Base-by-base conservation (phyloP, 2,113 vertebrate genomes). In the Entomyzon cyanotis region DNA sequence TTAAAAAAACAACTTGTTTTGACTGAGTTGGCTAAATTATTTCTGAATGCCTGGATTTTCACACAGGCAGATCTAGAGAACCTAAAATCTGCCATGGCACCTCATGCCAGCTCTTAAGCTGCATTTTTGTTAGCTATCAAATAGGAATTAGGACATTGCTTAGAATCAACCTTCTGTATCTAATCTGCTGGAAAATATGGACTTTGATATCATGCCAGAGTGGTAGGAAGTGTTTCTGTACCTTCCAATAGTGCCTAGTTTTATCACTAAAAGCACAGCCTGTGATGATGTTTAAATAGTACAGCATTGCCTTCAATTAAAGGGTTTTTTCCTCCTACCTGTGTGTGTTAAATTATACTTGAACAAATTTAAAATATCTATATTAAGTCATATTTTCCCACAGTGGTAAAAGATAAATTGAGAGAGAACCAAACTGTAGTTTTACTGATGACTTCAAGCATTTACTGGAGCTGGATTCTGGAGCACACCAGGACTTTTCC, bases 211-310 rank as follows among this genome's bases (percentile, higher is more conserved):
- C 35, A 25, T 75, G 76, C 68, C 79, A 94, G 50, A 56, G n/a
- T 39, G 9, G 83, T 83, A 94, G 85, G 44, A 96, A 93, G 63
- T 78, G 60, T 92, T 95, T 92, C 79, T 90, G 30, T 85, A 84
- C 37, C 64, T 93, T 89, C 59, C 68, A 47, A 14, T 21, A 86
- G 30, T 81, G 42, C 33, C 82, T 93, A 30, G 35, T 59, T 90
- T 94, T 90, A 81, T 69, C 84, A 73, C 14, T n/a, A 77, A n/a
- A 63, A 89, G 60, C 44, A 56, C 37, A 78, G 68, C 27, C 56
- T 94, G 59, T 78, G 49, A 86, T 64, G 52, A 70, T 23, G 56
- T 95, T 90, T 95, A 93, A 76, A 88, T 60, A 88, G 70, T 37
- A 46, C 10, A 83, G 50, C 28, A 50, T 42, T 91, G 46, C 19